Evolutionary conservation across 2,113 vertebrate species (phyloP).

Genomic region (Cairina moschata): DNA sequence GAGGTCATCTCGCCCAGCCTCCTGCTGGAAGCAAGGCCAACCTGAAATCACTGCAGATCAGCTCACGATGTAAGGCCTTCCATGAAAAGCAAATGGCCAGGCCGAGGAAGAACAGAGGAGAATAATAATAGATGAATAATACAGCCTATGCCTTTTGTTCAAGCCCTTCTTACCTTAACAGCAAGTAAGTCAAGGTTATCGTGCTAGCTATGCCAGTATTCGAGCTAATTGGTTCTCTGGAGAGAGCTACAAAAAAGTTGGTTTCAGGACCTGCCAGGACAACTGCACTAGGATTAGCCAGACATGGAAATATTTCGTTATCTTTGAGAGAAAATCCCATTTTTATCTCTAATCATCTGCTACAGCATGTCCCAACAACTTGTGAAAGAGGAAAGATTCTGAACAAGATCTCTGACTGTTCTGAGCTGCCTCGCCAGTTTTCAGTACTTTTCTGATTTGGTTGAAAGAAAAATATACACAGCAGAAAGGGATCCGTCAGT

Average conservation of each 20-base stretch:
- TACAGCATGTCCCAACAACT: slow-evolving; percentile 25
- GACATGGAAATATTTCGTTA: not conserved
- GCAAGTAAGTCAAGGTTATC: not conserved
- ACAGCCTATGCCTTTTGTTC: not conserved
- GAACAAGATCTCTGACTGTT: slow-evolving; percentile 8
- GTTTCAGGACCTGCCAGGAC: slow-evolving; percentile 6
- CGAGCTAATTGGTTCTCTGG: not conserved
- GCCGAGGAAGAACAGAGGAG: not conserved
- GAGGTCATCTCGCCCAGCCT: not conserved
- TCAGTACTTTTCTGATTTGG: slow-evolving; percentile 31
- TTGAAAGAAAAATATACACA: slow-evolving; percentile 57
- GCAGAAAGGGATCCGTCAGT: not conserved
- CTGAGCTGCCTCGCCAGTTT: slow-evolving; percentile 33
- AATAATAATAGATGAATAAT: not conserved
- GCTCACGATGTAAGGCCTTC: not conserved
- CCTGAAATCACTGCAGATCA: not conserved
- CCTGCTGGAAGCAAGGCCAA: not conserved
- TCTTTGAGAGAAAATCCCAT: slow-evolving; percentile 25
- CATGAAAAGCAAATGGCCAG: fast-evolving
- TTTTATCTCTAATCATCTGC: slow-evolving; percentile 42
- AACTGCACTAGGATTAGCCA: slow-evolving; percentile 9
- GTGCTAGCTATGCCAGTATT: not conserved
- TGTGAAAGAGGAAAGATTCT: slow-evolving; percentile 33
- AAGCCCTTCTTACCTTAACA: not conserved
- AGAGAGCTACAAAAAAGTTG: not conserved